Evolutionary conservation across 2,113 vertebrate species (phyloP), one percentile per base, ranked within the genome.

Genomic region (Brachirus orientalis): DNA sequence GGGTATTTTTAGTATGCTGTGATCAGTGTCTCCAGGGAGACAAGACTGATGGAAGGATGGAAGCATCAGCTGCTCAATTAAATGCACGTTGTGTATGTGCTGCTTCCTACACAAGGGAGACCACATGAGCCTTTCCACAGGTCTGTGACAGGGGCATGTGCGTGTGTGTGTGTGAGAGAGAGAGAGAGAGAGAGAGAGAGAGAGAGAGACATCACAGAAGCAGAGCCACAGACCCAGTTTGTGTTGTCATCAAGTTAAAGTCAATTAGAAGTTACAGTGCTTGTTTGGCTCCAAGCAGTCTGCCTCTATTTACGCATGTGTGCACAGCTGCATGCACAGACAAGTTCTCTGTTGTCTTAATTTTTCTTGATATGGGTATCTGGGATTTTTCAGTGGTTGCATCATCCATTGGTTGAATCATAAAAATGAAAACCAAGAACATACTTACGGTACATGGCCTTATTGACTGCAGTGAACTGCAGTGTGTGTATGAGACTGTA

Each of bases 1-100:
- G 72, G 58, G 70, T 93, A 93, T 93, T 90, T 93, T 90, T 92
- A 93, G 87, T 47, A 33, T 33, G 61, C 74, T 71, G 78, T 80
- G 64, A 90, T 88, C 88, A 87, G 86, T 70, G 84, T 90, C 87
- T 90, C 89, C 75, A 65, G 83, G 80, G 87, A 88, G 81, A 90
- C 73, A 14, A 55, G 67, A 71, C 50, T 74, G 82, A 87, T 76
- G 76, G 72, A 73, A 69, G 76, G 79, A 78, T 63, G 62, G 66
- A 58, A 83, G 72, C 84, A 81, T 90, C 86, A 88, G 89, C 89
- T 88, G 85, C 86, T 91, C 82, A 86, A 77, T 88, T 89, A 89
- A n/a, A 74, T 63, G 70, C 77, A 68, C 37, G 18, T 57, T 63
- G 61, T 51, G 60, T 52, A 71, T 66, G 48, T 67, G 72, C 59